These are phyloP conservation scores for Campoletis sonorensis DNA, from an alignment of 1,140 invertebrate species.

Conservation along the genomic window DNA sequence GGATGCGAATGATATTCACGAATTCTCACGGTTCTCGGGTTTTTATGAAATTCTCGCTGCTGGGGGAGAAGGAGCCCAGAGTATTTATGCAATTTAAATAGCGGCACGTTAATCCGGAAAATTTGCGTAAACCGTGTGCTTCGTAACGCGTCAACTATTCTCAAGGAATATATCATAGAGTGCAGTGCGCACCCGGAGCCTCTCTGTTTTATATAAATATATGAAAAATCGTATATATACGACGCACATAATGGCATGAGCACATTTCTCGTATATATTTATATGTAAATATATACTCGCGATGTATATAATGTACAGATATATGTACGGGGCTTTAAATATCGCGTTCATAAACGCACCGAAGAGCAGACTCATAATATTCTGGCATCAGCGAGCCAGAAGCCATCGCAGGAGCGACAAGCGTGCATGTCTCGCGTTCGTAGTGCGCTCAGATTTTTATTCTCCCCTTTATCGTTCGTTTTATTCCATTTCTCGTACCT, in stretches of 20 bases:
- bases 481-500: slow-evolving; percentile 62
- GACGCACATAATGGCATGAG: slow-evolving; percentile 6
- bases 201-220: slow-evolving; percentile 21
- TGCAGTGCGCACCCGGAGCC: slow-evolving; percentile 11
- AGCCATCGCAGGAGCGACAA: slow-evolving; percentile 43
- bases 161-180: slow-evolving; percentile 37
- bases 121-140: slow-evolving; percentile 40
- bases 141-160: slow-evolving; percentile 30
- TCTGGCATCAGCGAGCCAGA: slow-evolving; percentile 35
- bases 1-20: slow-evolving; percentile 12
- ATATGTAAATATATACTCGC: no score
- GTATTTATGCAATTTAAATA: slow-evolving; percentile 25
- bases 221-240: not conserved
- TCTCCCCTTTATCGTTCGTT: slow-evolving; percentile 56
- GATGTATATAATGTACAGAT: not conserved
- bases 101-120: slow-evolving; percentile 29
- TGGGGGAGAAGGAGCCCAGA: not conserved
- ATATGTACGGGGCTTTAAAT: slow-evolving; percentile 12
- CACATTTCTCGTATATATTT: not conserved
- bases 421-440: slow-evolving; percentile 28
- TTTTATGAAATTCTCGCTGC: not conserved
- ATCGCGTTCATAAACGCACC: slow-evolving; percentile 37
- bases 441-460: slow-evolving; percentile 60
- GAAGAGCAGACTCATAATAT: slow-evolving; percentile 35
- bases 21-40: slow-evolving; percentile 17